A percentile compares a stretch with the other conserved stretches of the same genome.
Evolutionary conservation across 2,888 invertebrate genomes (phyloP).

Genomic region (Lasius platythorax): DNA sequence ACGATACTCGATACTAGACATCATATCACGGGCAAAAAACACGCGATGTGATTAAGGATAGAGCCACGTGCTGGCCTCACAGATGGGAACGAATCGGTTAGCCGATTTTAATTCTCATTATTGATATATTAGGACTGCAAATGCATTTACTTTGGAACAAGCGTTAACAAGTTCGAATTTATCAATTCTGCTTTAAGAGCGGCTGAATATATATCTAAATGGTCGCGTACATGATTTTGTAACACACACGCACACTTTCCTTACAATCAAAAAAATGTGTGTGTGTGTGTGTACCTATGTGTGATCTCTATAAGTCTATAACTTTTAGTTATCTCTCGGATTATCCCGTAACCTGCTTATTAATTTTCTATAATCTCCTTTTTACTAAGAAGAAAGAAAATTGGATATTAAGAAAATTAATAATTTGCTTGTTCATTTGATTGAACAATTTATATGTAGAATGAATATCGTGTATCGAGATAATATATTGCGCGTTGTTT

Average conservation of each 20-base stretch:
- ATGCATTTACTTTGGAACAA: neutral
- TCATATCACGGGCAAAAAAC: neutral
- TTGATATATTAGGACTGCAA: neutral
- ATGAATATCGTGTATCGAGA: neutral
- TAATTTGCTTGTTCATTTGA: neutral
- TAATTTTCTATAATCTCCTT: neutral
- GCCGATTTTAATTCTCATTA: neutral
- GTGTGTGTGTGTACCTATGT: no score
- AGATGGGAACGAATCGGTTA: conserved; percentile 27
- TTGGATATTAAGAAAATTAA: neutral
- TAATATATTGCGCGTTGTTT: neutral
- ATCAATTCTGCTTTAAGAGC: neutral
- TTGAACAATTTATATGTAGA: neutral
- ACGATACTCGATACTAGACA: conserved; percentile 36
- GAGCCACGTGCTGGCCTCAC: conserved; percentile 5
- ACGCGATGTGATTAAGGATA: conserved; percentile 19
- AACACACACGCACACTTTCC: neutral
- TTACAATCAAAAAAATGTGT: neutral
- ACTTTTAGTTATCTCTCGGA: neutral
- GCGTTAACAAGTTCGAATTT: neutral
- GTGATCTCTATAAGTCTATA: neutral
- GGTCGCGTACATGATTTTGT: neutral
- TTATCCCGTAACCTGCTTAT: neutral
- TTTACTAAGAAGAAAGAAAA: neutral
- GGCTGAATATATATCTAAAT: neutral